Conservation (phyloP, 64 coral and sea anemone species). For the Actinia tenebrosa region DNA sequence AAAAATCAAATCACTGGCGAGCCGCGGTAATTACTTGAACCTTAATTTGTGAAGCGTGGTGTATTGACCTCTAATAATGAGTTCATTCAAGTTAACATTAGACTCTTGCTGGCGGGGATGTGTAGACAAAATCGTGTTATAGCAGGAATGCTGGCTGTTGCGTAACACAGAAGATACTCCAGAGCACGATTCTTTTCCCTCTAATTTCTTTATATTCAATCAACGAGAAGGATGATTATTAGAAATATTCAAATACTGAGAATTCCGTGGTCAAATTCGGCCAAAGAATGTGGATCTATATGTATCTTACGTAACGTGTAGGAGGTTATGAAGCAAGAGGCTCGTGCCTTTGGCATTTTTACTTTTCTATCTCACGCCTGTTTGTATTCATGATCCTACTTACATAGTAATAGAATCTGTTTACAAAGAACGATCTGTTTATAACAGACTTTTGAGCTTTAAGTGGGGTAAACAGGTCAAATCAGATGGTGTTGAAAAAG, state of each 20-base stretch:
- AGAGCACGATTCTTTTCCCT: not conserved
- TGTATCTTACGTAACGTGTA: not conserved
- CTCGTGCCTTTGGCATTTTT: not conserved
- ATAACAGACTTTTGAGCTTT: too few species aligned
- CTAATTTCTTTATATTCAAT: not conserved
- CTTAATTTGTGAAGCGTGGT: not conserved
- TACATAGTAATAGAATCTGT: too few species aligned
- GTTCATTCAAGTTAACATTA: not conserved
- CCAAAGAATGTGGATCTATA: not conserved
- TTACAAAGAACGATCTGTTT: too few species aligned
- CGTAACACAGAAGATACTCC: not conserved
- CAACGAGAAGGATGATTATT: not conserved
- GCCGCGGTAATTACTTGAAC: too few species aligned
- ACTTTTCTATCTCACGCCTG: too few species aligned
- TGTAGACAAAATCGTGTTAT: not conserved
- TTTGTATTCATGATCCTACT: not conserved
- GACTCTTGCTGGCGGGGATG: not conserved
- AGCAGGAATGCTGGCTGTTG: not conserved
- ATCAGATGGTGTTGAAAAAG: too few species aligned
- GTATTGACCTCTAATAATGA: not conserved
- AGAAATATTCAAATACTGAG: not conserved
- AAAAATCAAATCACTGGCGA: too few species aligned
- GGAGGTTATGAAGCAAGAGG: not conserved
- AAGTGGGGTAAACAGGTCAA: too few species aligned
- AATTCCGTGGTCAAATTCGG: slow-evolving; percentile 6